Base-by-base conservation (phyloP, 2,797 vertebrate species). In the Danio choprae region DNA sequence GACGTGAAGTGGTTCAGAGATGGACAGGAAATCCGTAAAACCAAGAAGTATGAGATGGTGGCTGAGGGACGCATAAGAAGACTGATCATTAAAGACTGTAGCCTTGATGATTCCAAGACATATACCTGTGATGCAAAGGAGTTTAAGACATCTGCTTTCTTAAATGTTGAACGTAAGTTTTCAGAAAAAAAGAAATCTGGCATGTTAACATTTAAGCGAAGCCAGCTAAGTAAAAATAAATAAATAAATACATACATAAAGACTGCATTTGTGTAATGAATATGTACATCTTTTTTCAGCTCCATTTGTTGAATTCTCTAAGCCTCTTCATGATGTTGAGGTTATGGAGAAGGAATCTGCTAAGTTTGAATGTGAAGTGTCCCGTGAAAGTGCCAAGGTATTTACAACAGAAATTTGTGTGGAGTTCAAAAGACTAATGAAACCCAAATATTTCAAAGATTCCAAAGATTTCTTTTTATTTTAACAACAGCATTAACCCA, bases 291-390 rank as follows among this genome's bases (percentile, higher is more conserved):
- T 53, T 29, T 81, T 83, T 85, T 64, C 84, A 99, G 98, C 96
- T 88, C 96, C 96, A 84, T 94, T 95, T 83, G 94, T 99, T 60
- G 96, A 99, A 88, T 96, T 99, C 86, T 86, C 90, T 13, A 98
- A 96, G 89, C 96, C 96, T 50, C 93, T 99, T 80, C 96, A 96
- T 36, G 97, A 99, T 59, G 93, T 97, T 77, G 96, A 96, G 92
- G 96, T 99, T 88, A 95, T 89, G 91, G 98, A 99, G 92, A 99
- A 98, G 82, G 93, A 97, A 91, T 89, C 95, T 74, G 98, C 97
- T 82, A 95, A 91, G 68, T 99, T 99, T 91, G 96, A 98, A 87
- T 99, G 98, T 90, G 96, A 98, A 94, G 95, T 99, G 89, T 98
- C 97, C 48, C 94, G 96, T 16, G 96, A 97, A 91, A 94, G 93